phyloP scores from a whole-genome alignment of 2,797 vertebrate species.

The Rhynchonycteris naso region DNA sequence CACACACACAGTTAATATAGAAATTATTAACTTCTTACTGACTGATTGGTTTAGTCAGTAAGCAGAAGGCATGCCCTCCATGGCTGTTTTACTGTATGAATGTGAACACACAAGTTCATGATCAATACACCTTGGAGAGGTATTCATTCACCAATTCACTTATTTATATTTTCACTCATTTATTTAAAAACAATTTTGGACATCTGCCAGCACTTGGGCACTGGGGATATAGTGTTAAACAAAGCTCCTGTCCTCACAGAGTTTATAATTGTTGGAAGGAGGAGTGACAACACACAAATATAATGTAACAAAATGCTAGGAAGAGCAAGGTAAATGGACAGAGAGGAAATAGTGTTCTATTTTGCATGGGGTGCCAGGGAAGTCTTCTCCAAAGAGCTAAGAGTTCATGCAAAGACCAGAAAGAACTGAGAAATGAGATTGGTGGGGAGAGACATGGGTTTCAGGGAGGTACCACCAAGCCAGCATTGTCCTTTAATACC shows the following conservation, averaged over 20 bases:
- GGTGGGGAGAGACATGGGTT: conserved; percentile 47
- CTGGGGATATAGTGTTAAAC: not conserved
- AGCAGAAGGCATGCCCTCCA: not conserved
- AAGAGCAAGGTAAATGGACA: not conserved
- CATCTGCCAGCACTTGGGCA: not conserved
- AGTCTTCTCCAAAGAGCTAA: not conserved
- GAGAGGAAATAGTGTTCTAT: not conserved
- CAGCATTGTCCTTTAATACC: conserved; percentile 70
- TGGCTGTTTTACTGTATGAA: not conserved
- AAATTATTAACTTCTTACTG: not conserved
- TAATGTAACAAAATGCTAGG: not conserved
- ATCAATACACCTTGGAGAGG: conserved; percentile 33
- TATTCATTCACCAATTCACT: not conserved
- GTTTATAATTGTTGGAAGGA: not conserved
- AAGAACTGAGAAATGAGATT: conserved; percentile 54
- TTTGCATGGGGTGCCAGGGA: not conserved
- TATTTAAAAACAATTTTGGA: not conserved
- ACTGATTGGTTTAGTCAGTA: not conserved
- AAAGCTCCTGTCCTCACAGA: not conserved
- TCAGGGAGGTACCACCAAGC: conserved; percentile 27
- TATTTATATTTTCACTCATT: not conserved
- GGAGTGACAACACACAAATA: not conserved
- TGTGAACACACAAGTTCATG: not conserved
- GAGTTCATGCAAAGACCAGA: not conserved
- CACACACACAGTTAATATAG: not conserved